phyloP scores from a whole-genome alignment of 2,888 invertebrate genomes.

The Yponomeuta evonymella region DNA sequence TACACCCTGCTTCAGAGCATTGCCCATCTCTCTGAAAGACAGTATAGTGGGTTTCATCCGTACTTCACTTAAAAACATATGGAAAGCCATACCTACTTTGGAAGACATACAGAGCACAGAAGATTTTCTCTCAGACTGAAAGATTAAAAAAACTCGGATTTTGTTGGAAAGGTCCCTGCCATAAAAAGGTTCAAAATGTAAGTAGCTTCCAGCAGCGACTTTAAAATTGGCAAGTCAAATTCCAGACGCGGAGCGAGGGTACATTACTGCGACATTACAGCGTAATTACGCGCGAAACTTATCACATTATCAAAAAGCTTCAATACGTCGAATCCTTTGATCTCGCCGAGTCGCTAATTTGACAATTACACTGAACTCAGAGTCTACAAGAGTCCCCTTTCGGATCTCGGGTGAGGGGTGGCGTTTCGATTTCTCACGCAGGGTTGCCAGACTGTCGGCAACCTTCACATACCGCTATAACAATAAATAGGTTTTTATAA shows the following conservation, averaged over 20 bases:
- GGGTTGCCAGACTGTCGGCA: background rate
- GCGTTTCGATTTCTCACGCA: background rate
- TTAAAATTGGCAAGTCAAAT: slow-evolving; percentile 12
- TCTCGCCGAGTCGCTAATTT: slow-evolving; percentile 61
- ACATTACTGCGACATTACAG: slow-evolving; percentile 21
- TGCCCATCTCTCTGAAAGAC: too few relatives aligned
- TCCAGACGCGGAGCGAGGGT: slow-evolving; percentile 10
- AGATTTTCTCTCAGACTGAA: too few relatives aligned
- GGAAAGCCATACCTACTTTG: too few relatives aligned
- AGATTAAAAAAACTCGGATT: too few relatives aligned
- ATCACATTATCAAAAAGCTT: slow-evolving; percentile 73
- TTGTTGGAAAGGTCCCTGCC: too few relatives aligned
- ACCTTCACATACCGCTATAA: too few relatives aligned
- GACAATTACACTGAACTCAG: slow-evolving; percentile 53
- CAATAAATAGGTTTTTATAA: too few relatives aligned
- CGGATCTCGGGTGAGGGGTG: slow-evolving; percentile 3
- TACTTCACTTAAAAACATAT: too few relatives aligned
- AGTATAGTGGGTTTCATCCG: too few relatives aligned
- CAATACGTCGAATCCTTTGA: slow-evolving; percentile 71
- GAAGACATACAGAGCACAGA: too few relatives aligned
- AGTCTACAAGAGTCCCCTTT: slow-evolving; percentile 17
- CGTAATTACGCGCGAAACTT: slow-evolving; percentile 67
- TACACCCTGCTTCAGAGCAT: too few relatives aligned
- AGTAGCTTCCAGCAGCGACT: background rate
- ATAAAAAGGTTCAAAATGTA: background rate